Percentiles rank a stretch among this genome's conserved stretches.
These are phyloP conservation scores for Theristicus caerulescens DNA, from an alignment of 2,113 vertebrate genomes.

Conservation along the genomic window DNA sequence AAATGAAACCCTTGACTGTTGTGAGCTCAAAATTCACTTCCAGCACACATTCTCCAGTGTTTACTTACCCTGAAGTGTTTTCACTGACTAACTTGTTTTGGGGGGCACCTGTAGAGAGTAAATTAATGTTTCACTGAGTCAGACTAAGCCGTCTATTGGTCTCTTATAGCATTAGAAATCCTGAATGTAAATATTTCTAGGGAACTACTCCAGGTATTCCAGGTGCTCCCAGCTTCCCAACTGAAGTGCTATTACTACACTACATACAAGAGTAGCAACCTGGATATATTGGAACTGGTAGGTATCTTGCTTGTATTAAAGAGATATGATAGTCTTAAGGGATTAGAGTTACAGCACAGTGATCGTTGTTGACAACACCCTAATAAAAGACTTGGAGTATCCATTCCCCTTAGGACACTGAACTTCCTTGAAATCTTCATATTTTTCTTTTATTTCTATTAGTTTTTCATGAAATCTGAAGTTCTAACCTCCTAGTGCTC, in stretches of 20 bases:
- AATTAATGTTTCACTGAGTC: not conserved
- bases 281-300: not conserved
- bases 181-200: not conserved
- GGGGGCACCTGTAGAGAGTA: fast-evolving
- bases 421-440: not conserved
- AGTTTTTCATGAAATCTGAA: not conserved
- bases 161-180: not conserved
- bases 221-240: not conserved
- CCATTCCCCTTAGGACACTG: not conserved
- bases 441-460: not conserved
- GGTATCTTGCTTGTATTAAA: not conserved
- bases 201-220: not conserved
- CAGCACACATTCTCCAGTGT: not conserved
- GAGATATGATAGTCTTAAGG: not conserved
- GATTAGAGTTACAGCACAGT: not conserved
- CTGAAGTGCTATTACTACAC: not conserved
- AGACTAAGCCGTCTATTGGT: not conserved
- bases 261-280: not conserved
- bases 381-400: not conserved
- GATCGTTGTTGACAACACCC: not conserved
- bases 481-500: not conserved
- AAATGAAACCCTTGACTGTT: not conserved
- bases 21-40: not conserved
- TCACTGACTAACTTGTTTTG: not conserved
- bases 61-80: not conserved